Evolutionary conservation across 1,140 invertebrate species (phyloP), one percentile per base, ranked within the genome.

Genomic region (Triops cancriformis): DNA sequence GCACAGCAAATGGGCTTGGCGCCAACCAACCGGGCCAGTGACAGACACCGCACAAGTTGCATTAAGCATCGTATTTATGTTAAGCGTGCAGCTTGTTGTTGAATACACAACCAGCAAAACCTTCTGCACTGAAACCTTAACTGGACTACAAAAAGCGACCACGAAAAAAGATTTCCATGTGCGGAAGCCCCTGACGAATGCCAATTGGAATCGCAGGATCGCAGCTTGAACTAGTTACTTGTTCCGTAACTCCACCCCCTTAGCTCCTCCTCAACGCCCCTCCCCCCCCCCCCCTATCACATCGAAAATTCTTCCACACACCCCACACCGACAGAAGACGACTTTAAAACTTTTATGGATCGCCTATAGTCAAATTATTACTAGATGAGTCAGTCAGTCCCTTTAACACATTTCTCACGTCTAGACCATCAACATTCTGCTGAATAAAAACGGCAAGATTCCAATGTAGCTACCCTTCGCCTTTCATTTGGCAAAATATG

Each of bases 31-130:
- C 51, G 51, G n/a, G 51, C 51, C 51, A 64, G 18, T 64, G 51
- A 64, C 51, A 64, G 51, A 64, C 51, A 64, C 23, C 51, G 23
- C 51, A 64, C 51, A 64, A 64, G 51, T 64, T 64, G 51, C 51
- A 64, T 64, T 64, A 64, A 64, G 51, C 51, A 64, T 23, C 51
- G n/a, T 64, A 64, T 64, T 64, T 64, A 64, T 64, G 51, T 64
- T 64, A 64, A 64, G 51, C 51, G 51, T 64, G 51, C 51, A 64
- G 51, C 51, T 64, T 64, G 51, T 64, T 64, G 51, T 64, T 64
- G 51, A 18, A 64, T 64, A 64, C 51, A 23, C 51, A 64, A 64
- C 51, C 51, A 64, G 51, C 51, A 64, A 64, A 23, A 4, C 51
- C 51, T 37, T 37, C 31, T 14, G 51, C 51, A 64, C 23, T 64